Conservation (phyloP, 2,888 invertebrate genomes). For the Agrotis clavis region DNA sequence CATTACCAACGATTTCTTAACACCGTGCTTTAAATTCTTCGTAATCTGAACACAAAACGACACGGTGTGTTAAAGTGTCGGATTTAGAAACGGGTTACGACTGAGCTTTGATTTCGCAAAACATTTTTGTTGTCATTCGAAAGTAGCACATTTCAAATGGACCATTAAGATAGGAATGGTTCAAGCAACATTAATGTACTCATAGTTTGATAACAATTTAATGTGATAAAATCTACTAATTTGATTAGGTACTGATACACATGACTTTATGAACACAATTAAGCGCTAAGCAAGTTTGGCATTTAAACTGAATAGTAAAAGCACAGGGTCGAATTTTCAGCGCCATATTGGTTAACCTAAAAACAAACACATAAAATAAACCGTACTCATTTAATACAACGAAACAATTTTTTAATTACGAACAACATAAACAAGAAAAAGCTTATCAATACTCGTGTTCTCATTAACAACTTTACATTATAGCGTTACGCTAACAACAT, state of each 20-base stretch:
- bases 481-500: constrained; percentile 60
- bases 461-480: constrained; percentile 57
- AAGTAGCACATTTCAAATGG: constrained; percentile 61
- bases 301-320: constrained; percentile 15
- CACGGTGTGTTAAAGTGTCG: constrained; percentile 44
- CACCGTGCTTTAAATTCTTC: constrained; percentile 53
- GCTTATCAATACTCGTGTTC: constrained; percentile 63
- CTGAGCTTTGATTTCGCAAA: constrained; percentile 63
- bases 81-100: constrained; percentile 51
- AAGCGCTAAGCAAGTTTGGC: constrained; percentile 18
- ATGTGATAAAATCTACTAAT: constrained; percentile 54
- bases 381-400: constrained; percentile 1
- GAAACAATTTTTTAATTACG: constrained; percentile 47
- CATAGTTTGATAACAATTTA: constrained; percentile 36
- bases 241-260: constrained; percentile 40
- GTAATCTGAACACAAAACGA: constrained; percentile 33
- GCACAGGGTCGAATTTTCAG: constrained; percentile 12
- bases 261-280: constrained; percentile 15
- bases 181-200: constrained; percentile 45
- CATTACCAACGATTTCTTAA: constrained; percentile 57
- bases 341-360: neutral
- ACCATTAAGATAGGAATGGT: constrained; percentile 48
- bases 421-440: constrained; percentile 44
- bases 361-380: neutral
- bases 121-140: constrained; percentile 62